Conservation (phyloP, 2,113 vertebrate genomes). For the Ptychochromis oligacanthus region DNA sequence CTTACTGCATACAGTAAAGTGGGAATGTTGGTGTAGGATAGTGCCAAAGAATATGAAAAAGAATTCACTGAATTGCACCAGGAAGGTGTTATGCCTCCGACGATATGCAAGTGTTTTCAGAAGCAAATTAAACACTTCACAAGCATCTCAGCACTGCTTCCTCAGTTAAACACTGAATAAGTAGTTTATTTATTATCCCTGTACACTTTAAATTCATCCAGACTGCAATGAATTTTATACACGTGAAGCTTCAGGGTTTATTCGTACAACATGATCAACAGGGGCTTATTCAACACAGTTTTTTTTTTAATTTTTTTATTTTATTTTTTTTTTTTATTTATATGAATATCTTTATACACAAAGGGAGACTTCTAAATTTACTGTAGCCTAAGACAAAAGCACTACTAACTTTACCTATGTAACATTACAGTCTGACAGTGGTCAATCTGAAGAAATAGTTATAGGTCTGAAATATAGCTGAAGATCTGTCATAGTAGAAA, state of each 20-base stretch:
- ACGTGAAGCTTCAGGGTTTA: background rate
- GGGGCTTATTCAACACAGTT: background rate
- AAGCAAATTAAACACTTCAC: background rate
- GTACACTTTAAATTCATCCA: background rate
- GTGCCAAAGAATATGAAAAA: constrained; percentile 11
- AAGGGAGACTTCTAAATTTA: background rate
- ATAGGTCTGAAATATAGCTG: background rate
- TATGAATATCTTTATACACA: no score
- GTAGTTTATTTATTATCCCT: background rate
- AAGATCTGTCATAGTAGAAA: background rate
- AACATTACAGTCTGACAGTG: no score
- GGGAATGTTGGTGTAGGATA: background rate
- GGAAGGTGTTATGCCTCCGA: background rate
- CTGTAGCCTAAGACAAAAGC: background rate
- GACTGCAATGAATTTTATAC: background rate
- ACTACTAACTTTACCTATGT: background rate
- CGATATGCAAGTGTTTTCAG: background rate
- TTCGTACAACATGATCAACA: background rate
- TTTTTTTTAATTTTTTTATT: no score
- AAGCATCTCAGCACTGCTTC: background rate
- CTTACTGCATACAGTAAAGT: constrained; percentile 12
- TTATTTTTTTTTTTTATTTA: background rate
- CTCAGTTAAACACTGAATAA: constrained; percentile 3
- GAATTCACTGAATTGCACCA: background rate
- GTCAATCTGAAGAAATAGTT: no score